A percentile compares a stretch with the other conserved stretches of the same genome.
These are phyloP conservation scores for Pangasius krempfi DNA, from an alignment of 2,797 vertebrate genomes.

Conservation along the genomic window DNA sequence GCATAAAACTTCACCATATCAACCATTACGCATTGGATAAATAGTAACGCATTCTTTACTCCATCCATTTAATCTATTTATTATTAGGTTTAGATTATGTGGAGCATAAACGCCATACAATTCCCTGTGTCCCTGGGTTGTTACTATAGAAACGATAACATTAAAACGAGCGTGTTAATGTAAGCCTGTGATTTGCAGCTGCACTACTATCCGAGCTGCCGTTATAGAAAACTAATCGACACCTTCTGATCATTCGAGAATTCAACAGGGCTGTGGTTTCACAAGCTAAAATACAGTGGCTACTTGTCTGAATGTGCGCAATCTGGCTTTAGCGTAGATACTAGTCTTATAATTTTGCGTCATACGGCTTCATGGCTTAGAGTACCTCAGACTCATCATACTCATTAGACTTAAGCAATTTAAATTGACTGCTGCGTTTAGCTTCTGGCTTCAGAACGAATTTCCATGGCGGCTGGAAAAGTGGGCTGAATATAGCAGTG, in stretches of 20 bases:
- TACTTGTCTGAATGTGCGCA: not conserved
- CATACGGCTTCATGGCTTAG: not conserved
- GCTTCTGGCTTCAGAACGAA: not conserved
- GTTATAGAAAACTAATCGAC: not conserved
- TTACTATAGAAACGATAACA: not conserved
- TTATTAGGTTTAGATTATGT: not conserved
- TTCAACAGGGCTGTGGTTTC: not conserved
- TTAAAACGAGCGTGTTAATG: not conserved
- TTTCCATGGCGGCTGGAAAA: conserved; percentile 8
- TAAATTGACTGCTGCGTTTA: not conserved
- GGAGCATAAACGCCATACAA: not conserved
- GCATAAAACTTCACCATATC: not conserved
- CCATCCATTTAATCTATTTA: too few relatives aligned
- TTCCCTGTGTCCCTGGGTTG: not conserved
- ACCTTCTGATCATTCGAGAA: too few relatives aligned
- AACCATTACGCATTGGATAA: not conserved
- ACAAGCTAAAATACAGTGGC: not conserved
- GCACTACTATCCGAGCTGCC: not conserved
- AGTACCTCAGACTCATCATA: not conserved
- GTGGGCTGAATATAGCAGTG: conserved; percentile 15
- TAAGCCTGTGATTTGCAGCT: not conserved
- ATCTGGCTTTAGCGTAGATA: not conserved
- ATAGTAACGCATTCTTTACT: not conserved
- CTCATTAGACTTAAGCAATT: not conserved
- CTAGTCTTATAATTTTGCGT: not conserved